Conservation (phyloP, 2,113 vertebrate genomes). For the Ophthalmolycus amberensis region DNA sequence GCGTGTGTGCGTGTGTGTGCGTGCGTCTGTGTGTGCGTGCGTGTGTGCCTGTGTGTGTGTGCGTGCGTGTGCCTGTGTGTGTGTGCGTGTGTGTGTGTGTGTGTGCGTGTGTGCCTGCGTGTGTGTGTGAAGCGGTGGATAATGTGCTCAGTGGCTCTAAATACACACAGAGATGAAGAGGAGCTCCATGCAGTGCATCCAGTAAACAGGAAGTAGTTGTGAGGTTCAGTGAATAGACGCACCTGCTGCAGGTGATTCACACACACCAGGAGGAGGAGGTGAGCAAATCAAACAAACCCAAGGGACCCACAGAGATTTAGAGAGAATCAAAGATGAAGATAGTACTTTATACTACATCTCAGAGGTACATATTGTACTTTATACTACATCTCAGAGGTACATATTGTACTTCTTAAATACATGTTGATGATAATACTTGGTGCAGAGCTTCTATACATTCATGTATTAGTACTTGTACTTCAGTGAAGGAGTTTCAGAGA, state of each 20-base stretch:
- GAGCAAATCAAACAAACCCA: background rate
- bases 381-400: no score
- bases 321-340: background rate
- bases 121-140: background rate
- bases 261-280: background rate
- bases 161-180: background rate
- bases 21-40: background rate
- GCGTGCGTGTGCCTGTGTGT: conserved; percentile 1
- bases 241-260: background rate
- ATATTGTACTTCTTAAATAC: no score
- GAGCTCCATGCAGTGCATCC: background rate
- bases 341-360: no score
- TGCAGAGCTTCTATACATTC: no score
- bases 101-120: background rate
- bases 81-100: conserved; percentile 3
- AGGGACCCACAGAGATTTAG: background rate
- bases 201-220: conserved; percentile 3
- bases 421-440: no score
- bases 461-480: no score
- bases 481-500: no score
- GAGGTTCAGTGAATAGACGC: background rate
- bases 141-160: background rate
- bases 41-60: conserved; percentile 6
- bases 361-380: no score
- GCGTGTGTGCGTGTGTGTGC: background rate